Base-by-base conservation (phyloP, 92 coral and sea anemone genomes). In the Porites lobata region DNA sequence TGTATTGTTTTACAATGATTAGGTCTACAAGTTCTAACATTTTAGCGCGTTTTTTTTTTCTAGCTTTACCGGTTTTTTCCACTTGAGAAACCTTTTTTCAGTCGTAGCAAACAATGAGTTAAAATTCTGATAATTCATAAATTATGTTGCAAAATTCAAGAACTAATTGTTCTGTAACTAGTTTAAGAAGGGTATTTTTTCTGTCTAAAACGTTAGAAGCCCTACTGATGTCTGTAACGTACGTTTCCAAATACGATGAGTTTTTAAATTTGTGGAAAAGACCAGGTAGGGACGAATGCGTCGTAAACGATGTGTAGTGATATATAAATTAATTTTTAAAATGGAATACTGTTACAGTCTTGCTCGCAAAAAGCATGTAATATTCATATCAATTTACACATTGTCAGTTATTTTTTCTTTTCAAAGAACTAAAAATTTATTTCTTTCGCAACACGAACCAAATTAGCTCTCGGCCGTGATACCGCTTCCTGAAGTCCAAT, bases 311-410 rank as follows among this genome's bases (percentile, higher is more conserved):
- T 84, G 21, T 84, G 9, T 80, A 24, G 22, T 22, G 63, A 19
- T 63, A 64, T 50, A 24, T 17, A 74, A 75, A 85, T 79, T 90
- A 85, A 79, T 90, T 86, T 73, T 73, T 92, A 68, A 77, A 78
- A 62, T 22, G 69, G 73, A 84, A 74, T 75, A 76, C 86, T 84
- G 90, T 92, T 90, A 79, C 90, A 65, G 90, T 84, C 81, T 84
- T 80, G 76, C 32, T 66, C 79, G 86, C 71, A 65, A 81, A 69
- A 77, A 76, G 67, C 90, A 88, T 92, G 53, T 61, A 92, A 92
- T 88, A 88, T 92, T 92, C 26, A 92, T 92, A 74, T 84, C 26
- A 69, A 76, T 65, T 75, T 65, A 78, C 85, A 72, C 65, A 57
- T 38, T 57, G 85, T 62, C 71, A 71, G 62, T 43, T 71, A 79